Conservation (phyloP, 2,113 vertebrate genomes). For the Clarias batrachus region DNA sequence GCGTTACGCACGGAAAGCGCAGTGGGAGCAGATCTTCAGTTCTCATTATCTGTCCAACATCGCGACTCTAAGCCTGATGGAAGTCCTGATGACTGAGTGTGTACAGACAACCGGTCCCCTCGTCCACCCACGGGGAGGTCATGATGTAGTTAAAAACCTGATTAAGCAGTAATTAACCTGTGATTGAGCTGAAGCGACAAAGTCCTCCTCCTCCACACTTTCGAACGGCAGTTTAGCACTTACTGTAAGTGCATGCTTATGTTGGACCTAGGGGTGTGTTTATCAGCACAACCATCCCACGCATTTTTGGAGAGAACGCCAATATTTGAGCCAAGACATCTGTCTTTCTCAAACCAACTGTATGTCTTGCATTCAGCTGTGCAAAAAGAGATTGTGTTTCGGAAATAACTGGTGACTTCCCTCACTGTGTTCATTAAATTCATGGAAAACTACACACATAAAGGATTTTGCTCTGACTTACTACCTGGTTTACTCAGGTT, state of each 20-base stretch:
- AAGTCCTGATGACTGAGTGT: neutral
- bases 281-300: neutral
- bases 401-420: neutral
- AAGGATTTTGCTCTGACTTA: neutral
- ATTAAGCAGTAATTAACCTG: neutral
- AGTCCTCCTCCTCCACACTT: neutral
- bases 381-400: neutral
- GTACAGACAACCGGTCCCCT: neutral
- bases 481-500: neutral
- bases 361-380: neutral
- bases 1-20: neutral
- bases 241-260: neutral
- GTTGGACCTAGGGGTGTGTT: neutral
- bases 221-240: neutral
- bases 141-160: neutral
- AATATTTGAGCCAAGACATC: neutral
- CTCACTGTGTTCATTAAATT: neutral
- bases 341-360: neutral
- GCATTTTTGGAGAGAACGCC: neutral
- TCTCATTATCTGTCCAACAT: neutral
- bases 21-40: neutral
- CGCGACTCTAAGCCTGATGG: neutral
- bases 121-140: neutral
- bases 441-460: neutral
- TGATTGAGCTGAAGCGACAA: neutral